These are phyloP conservation scores for Synanthedon andrenaeformis DNA, from an alignment of 2,888 invertebrate genomes.

Conservation along the genomic window DNA sequence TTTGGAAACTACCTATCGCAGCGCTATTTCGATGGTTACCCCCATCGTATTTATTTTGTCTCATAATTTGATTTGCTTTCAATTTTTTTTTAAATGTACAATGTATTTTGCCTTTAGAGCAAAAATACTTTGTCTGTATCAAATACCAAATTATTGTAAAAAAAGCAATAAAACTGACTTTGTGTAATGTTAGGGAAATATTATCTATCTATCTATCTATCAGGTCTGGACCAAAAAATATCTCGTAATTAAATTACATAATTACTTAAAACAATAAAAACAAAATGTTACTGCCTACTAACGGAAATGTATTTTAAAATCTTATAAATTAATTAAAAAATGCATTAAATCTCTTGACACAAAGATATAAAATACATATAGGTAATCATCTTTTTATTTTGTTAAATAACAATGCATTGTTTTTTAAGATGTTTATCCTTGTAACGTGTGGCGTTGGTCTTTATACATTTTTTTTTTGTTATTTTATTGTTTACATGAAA, in stretches of 20 bases:
- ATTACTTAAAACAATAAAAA: slow-evolving; percentile 15
- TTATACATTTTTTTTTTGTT: neutral
- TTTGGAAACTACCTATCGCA: too few relatives aligned
- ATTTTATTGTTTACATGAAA: neutral
- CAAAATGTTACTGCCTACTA: slow-evolving; percentile 32
- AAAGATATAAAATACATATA: too few relatives aligned
- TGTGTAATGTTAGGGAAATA: slow-evolving; percentile 13
- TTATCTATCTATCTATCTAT: slow-evolving; percentile 9
- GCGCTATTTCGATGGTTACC: too few relatives aligned
- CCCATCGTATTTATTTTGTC: too few relatives aligned
- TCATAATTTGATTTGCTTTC: too few relatives aligned
- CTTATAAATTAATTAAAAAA: slow-evolving; percentile 25
- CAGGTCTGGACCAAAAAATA: slow-evolving; percentile 42
- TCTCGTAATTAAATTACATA: slow-evolving; percentile 6
- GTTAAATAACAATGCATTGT: too few relatives aligned
- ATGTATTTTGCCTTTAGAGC: too few relatives aligned
- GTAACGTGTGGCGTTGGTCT: neutral
- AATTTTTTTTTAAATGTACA: too few relatives aligned
- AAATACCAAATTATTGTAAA: neutral
- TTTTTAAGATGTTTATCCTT: neutral
- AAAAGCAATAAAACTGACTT: neutral
- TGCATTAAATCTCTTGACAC: neutral
- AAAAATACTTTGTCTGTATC: too few relatives aligned
- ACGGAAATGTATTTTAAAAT: slow-evolving; percentile 5
- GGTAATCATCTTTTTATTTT: too few relatives aligned